Percentiles rank a stretch among this genome's conserved stretches.
Evolutionary conservation across 2,797 vertebrate species (phyloP).

Genomic region (Acridotheres tristis): DNA sequence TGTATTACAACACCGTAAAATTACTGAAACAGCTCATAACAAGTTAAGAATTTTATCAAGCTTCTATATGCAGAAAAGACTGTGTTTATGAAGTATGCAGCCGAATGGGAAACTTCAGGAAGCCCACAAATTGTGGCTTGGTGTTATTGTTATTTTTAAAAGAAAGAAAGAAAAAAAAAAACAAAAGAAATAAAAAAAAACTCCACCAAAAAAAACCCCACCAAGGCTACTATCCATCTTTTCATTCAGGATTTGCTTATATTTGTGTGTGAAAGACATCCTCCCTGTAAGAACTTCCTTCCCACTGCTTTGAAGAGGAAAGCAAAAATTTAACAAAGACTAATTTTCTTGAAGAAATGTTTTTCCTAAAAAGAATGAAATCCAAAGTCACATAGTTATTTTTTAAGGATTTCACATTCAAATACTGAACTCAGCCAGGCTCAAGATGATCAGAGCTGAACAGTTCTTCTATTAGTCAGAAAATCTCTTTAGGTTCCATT

Average conservation of each 20-base stretch:
- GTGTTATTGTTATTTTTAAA: neutral
- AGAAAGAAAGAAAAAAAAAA: neutral
- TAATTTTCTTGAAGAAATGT: neutral
- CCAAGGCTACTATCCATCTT: neutral
- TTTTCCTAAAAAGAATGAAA: neutral
- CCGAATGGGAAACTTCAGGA: neutral
- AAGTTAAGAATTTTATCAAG: neutral
- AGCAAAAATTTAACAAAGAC: neutral
- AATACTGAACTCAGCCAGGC: neutral
- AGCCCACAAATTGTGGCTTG: neutral
- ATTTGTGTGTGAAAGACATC: neutral
- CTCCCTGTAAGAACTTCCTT: neutral
- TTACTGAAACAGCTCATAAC: neutral
- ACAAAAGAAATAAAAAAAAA: neutral
- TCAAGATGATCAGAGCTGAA: neutral
- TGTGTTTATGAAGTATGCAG: neutral
- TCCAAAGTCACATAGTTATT: neutral
- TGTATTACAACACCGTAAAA: neutral
- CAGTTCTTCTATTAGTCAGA: neutral
- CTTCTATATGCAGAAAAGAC: neutral
- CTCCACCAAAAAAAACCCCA: neutral
- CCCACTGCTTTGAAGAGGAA: neutral
- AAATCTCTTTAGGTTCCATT: neutral
- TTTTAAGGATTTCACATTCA: neutral
- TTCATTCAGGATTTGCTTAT: neutral